phyloP scores from a whole-genome alignment of 2,113 vertebrate genomes.

The Crotophaga sulcirostris region DNA sequence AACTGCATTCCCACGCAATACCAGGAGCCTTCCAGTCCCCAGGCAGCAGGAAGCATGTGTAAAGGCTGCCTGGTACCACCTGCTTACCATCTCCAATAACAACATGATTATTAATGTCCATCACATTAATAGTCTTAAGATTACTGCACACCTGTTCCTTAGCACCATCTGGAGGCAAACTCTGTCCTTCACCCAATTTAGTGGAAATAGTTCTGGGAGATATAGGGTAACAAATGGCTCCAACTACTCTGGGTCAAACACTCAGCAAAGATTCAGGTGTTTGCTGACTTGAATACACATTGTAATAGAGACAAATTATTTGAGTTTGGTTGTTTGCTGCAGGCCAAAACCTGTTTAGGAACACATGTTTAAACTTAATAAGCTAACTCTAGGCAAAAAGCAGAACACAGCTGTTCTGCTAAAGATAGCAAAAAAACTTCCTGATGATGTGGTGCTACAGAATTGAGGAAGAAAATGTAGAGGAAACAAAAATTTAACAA shows the following conservation, averaged over 20 bases:
- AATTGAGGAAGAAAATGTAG: accelerated
- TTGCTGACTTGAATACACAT: not conserved
- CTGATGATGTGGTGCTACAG: not conserved
- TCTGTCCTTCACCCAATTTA: accelerated
- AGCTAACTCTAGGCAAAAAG: not conserved
- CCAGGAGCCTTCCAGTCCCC: not conserved
- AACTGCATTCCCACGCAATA: not conserved
- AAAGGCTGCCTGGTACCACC: not conserved
- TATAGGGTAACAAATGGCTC: not conserved
- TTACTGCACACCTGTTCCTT: not conserved
- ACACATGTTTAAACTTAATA: not conserved
- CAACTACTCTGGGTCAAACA: not conserved
- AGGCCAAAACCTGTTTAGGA: not conserved
- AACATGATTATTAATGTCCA: not conserved
- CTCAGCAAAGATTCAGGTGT: not conserved
- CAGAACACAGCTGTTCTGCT: not conserved
- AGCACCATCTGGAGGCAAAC: slow-evolving; percentile 40
- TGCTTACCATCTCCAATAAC: not conserved
- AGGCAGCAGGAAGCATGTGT: not conserved
- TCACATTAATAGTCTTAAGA: not conserved
- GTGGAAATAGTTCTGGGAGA: not conserved
- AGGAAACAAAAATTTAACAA: not conserved
- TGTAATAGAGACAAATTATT: not conserved
- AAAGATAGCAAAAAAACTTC: not conserved
- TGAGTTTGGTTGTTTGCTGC: not conserved